These are phyloP conservation scores for Eupithecia inturbata DNA, from an alignment of 2,888 invertebrate species.

Conservation along the genomic window DNA sequence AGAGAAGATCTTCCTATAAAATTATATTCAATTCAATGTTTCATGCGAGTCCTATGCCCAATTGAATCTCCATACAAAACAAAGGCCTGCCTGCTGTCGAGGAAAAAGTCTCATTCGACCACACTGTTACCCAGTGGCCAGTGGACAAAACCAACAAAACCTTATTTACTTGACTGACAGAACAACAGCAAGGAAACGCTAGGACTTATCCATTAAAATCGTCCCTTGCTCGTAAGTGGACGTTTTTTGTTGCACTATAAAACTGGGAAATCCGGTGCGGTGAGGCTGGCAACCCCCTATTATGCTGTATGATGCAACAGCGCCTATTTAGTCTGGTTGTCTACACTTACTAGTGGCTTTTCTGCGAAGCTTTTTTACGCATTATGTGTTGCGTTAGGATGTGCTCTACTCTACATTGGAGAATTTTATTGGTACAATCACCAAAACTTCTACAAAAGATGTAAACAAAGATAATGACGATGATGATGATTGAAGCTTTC, in stretches of 20 bases:
- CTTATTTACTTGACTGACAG: conserved; percentile 38
- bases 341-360: conserved; percentile 8
- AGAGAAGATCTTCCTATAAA: not conserved
- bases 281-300: conserved; percentile 37
- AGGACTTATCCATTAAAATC: conserved; percentile 38
- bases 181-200: conserved; percentile 41
- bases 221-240: conserved; percentile 36
- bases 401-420: not conserved
- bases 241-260: conserved; percentile 47
- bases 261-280: conserved; percentile 59
- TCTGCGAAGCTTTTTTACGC: not conserved
- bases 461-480: not conserved
- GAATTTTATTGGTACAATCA: not conserved
- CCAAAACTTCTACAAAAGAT: not conserved
- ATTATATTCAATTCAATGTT: conserved; percentile 9
- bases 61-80: conserved; percentile 12
- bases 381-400: not conserved
- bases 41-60: not conserved
- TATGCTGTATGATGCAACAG: conserved; percentile 42
- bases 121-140: conserved; percentile 25
- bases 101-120: conserved; percentile 12
- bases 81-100: conserved; percentile 9
- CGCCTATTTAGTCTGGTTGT: conserved; percentile 19
- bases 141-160: conserved; percentile 30
- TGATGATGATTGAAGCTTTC: not conserved